phyloP scores from a whole-genome alignment of 1,140 invertebrate genomes.

The Patella vulgata region DNA sequence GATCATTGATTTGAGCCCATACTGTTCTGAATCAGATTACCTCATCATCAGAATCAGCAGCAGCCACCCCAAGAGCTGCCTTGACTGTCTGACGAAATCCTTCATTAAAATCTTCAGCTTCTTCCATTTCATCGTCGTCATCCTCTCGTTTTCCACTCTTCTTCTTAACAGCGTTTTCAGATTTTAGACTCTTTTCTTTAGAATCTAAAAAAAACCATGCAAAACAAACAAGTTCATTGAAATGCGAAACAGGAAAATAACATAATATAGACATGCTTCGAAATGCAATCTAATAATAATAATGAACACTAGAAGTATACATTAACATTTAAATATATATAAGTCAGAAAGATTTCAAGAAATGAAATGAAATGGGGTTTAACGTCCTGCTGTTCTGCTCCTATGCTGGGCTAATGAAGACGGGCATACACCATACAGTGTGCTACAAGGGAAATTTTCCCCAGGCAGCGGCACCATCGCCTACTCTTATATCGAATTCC shows the following conservation, averaged over 20 bases:
- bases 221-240: neutral
- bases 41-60: slow-evolving; percentile 8
- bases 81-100: slow-evolving; percentile 2
- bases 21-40: no score
- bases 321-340: no score
- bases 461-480: no score
- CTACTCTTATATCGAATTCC: no score
- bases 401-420: no score
- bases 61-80: slow-evolving; percentile 8
- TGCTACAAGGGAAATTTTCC: no score
- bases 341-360: no score
- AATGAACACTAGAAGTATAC: no score
- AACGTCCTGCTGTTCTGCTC: no score
- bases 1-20: no score
- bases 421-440: no score
- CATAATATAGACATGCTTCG: neutral
- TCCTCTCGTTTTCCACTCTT: slow-evolving; percentile 4
- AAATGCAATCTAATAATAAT: neutral
- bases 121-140: slow-evolving; percentile 7
- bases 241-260: neutral
- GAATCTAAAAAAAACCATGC: neutral
- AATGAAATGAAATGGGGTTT: no score
- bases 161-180: neutral
- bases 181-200: neutral
- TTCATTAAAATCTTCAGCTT: slow-evolving; percentile 8